phyloP scores from a whole-genome alignment of 2,888 invertebrate species.

The Trachelus troglodyta region DNA sequence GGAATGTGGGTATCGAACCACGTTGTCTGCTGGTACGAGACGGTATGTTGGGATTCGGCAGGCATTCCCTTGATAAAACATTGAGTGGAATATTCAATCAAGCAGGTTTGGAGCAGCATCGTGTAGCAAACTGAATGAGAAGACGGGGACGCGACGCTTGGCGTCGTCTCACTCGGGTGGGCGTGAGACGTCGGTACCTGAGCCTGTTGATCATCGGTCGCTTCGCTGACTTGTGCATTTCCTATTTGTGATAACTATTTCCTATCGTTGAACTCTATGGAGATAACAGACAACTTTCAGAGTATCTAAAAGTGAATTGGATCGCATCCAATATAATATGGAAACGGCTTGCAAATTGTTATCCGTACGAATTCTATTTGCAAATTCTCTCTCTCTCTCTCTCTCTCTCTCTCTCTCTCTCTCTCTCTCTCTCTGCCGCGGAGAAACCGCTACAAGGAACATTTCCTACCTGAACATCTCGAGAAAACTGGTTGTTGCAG shows the following conservation, averaged over 20 bases:
- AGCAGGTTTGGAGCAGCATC: conserved; percentile 27
- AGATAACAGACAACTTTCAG: neutral
- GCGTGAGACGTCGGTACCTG: neutral
- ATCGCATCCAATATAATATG: neutral
- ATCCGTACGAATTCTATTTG: neutral
- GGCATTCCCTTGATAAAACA: conserved; percentile 57
- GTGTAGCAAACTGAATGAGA: neutral
- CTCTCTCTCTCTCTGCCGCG: neutral
- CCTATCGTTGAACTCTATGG: neutral
- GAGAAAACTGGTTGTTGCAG: conserved; percentile 86
- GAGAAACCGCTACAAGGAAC: neutral
- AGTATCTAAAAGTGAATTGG: neutral
- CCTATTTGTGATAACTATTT: neutral
- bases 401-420: too few relatives aligned
- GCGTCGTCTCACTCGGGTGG: neutral
- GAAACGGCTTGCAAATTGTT: neutral
- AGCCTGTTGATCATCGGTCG: conserved; percentile 8
- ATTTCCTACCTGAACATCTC: conserved; percentile 78
- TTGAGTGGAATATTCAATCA: conserved; percentile 62
- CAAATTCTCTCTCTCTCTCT: neutral
- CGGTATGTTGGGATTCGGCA: conserved; percentile 55
- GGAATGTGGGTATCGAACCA: conserved; percentile 29
- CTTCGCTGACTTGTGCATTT: conserved; percentile 1
- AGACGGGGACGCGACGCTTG: neutral
- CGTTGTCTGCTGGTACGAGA: conserved; percentile 27